Evolutionary conservation across 1,140 invertebrate genomes (phyloP).

Genomic region (Adelges cooleyi): DNA sequence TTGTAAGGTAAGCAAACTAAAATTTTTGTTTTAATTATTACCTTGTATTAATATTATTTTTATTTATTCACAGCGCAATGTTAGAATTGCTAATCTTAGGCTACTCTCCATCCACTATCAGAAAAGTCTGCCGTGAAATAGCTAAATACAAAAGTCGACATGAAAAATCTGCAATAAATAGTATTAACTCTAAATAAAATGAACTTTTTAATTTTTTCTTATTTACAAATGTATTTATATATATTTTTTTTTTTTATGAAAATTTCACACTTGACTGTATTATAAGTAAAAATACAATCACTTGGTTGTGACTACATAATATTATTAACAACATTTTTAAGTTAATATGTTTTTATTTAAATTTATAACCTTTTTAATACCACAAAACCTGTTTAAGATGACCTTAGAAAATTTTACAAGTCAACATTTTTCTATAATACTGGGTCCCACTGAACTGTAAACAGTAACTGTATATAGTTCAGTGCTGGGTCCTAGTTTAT

Average conservation of each 20-base stretch:
- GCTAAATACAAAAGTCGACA: slow-evolving; percentile 25
- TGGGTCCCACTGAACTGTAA: too few species aligned
- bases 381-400: too few species aligned
- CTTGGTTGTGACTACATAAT: not conserved
- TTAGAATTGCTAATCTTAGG: slow-evolving; percentile 16
- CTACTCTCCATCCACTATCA: slow-evolving; percentile 6
- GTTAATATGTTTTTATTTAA: too few species aligned
- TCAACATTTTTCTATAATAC: too few species aligned
- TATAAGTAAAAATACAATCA: not conserved
- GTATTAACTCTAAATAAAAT: not conserved
- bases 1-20: not conserved
- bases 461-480: too few species aligned
- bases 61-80: slow-evolving; percentile 23
- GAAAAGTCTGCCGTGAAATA: slow-evolving; percentile 13
- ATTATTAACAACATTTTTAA: not conserved
- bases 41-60: too few species aligned
- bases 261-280: not conserved
- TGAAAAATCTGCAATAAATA: slow-evolving; percentile 3
- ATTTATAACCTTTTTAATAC: too few species aligned
- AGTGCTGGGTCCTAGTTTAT: too few species aligned
- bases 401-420: too few species aligned
- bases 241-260: not conserved
- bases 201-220: not conserved
- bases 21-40: not conserved
- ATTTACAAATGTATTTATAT: not conserved